Evolutionary conservation across 1,140 invertebrate genomes (phyloP).

Genomic region (Uloborus diversus): DNA sequence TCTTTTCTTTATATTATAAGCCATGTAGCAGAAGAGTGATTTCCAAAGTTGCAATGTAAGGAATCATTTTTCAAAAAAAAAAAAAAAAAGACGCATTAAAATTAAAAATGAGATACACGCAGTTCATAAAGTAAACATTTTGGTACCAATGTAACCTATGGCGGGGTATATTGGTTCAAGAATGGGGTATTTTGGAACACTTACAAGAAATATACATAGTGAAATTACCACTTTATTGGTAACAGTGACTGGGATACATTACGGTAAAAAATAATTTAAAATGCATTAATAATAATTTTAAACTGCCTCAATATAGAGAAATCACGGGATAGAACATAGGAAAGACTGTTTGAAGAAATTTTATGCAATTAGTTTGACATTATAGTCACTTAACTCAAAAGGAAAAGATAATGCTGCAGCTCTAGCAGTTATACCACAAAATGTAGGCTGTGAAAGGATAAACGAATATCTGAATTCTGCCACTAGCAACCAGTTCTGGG

Average conservation of each 20-base stretch:
- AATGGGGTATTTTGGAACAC: background rate
- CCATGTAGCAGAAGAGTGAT: too few relatives aligned
- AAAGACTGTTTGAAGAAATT: background rate
- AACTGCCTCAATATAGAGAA: background rate
- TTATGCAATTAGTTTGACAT: background rate
- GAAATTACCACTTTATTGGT: background rate
- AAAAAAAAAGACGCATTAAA: too few relatives aligned
- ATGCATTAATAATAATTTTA: background rate
- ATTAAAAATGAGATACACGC: too few relatives aligned
- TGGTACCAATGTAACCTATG: background rate
- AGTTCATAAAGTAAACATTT: background rate
- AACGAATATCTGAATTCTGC: background rate
- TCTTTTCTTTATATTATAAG: too few relatives aligned
- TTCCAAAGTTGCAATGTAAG: too few relatives aligned
- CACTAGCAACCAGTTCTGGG: background rate
- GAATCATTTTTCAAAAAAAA: too few relatives aligned
- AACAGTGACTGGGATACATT: background rate
- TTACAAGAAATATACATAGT: background rate
- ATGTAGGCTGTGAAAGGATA: background rate
- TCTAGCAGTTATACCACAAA: background rate
- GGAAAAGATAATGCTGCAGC: background rate
- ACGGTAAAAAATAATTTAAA: background rate
- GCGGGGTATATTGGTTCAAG: background rate
- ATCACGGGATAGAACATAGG: background rate
- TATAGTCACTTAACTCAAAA: background rate